phyloP scores from a whole-genome alignment of 2,113 vertebrate genomes.

The Manacus vitellinus region DNA sequence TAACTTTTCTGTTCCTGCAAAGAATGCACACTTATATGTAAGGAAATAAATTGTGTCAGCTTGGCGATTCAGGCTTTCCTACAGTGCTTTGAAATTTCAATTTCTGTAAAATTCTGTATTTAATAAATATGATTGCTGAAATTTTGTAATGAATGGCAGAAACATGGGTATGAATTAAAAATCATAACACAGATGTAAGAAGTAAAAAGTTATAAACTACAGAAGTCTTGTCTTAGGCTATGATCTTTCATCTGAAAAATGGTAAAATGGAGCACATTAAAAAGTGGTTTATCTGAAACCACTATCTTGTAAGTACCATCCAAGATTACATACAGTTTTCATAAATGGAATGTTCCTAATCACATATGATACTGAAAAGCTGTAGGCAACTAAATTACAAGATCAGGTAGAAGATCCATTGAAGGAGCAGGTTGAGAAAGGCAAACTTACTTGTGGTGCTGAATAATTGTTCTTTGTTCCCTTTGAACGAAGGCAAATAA shows the following conservation, averaged over 20 bases:
- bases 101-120: background rate
- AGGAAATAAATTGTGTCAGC: background rate
- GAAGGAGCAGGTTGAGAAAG: background rate
- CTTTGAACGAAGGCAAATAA: background rate
- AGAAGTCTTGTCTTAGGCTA: background rate
- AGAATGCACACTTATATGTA: background rate
- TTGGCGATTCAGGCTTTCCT: background rate
- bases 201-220: background rate
- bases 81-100: background rate
- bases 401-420: background rate
- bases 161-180: background rate
- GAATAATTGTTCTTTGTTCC: background rate
- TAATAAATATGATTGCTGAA: background rate
- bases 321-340: background rate
- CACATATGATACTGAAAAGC: background rate
- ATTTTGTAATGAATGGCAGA: background rate
- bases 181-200: background rate
- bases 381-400: background rate
- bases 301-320: background rate
- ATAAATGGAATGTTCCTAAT: background rate
- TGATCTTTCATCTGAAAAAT: background rate
- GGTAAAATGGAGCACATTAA: background rate
- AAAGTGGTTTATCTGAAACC: background rate
- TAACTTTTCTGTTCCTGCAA: background rate
- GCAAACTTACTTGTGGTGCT: background rate